Evolutionary conservation across 2,113 vertebrate genomes (phyloP).

Genomic region (Petrocephalus microphthalmus): DNA sequence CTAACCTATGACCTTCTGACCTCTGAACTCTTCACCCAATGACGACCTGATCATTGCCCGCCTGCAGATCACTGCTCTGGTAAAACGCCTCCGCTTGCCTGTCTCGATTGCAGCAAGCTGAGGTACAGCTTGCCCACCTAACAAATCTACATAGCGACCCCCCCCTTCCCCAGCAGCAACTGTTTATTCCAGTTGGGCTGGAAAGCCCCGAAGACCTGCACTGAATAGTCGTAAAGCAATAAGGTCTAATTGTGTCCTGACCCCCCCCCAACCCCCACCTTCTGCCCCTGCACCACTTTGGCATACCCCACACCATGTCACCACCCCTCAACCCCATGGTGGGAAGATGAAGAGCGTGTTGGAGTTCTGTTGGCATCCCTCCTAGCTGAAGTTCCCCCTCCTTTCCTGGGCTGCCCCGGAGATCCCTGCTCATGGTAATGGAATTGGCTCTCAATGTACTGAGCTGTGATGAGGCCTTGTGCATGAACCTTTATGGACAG

Average conservation of each 20-base stretch:
- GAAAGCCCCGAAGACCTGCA: slow-evolving; percentile 81
- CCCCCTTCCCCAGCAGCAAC: slow-evolving; percentile 41
- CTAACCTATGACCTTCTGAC: slow-evolving; percentile 94
- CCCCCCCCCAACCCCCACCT: slow-evolving; percentile 60
- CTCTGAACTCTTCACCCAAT: slow-evolving; percentile 91
- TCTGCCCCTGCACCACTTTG: slow-evolving; percentile 58
- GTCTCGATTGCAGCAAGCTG: slow-evolving; percentile 79
- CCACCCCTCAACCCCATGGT: background rate
- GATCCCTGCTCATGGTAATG: slow-evolving; percentile 63
- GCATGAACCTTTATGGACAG: slow-evolving; percentile 74
- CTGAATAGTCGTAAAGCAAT: slow-evolving; percentile 90
- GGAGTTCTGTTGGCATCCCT: slow-evolving; percentile 65
- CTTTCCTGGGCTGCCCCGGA: slow-evolving; percentile 56
- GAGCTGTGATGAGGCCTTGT: slow-evolving; percentile 72
- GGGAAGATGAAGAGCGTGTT: background rate
- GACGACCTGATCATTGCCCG: slow-evolving; percentile 89
- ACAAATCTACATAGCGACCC: slow-evolving; percentile 46
- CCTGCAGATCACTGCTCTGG: slow-evolving; percentile 90
- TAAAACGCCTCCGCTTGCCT: slow-evolving; percentile 80
- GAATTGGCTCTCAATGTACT: slow-evolving; percentile 76
- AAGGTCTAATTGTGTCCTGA: slow-evolving; percentile 65
- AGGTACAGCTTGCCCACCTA: slow-evolving; percentile 81
- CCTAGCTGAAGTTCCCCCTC: slow-evolving; percentile 64
- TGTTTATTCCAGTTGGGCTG: slow-evolving; percentile 65
- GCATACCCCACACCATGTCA: slow-evolving; percentile 25